These are phyloP conservation scores for Dissostichus mawsoni DNA, from an alignment of 2,113 vertebrate species.

Conservation along the genomic window DNA sequence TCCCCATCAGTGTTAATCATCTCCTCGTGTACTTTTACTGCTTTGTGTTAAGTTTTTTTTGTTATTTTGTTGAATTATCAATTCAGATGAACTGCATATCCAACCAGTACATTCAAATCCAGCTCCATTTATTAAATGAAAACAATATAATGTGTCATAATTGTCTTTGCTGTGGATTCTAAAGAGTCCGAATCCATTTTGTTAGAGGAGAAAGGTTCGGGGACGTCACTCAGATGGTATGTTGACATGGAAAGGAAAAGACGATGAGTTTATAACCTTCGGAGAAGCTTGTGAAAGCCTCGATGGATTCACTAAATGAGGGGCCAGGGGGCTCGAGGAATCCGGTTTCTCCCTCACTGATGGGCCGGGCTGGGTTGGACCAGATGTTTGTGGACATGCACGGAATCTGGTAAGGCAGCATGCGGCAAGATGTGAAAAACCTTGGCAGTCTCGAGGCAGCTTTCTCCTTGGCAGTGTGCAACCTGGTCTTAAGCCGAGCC, in stretches of 20 bases:
- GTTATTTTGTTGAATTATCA: constrained; percentile 21
- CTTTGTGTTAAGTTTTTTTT: constrained; percentile 16
- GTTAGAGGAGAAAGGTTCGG: not conserved
- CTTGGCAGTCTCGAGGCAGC: constrained; percentile 58
- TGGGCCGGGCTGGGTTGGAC: constrained; percentile 61
- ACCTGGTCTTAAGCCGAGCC: constrained; percentile 14
- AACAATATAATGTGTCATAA: not conserved
- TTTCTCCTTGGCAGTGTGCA: constrained; percentile 63
- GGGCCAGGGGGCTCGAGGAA: constrained; percentile 48
- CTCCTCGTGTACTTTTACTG: constrained; percentile 16
- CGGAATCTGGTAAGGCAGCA: constrained; percentile 50
- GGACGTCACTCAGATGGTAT: constrained; percentile 22
- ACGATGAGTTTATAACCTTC: constrained; percentile 21
- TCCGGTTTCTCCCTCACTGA: constrained; percentile 55
- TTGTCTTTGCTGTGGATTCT: constrained; percentile 13
- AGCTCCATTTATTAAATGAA: constrained; percentile 9
- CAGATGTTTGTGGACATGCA: constrained; percentile 77
- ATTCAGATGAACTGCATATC: constrained; percentile 14
- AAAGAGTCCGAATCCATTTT: not conserved
- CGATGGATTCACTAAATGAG: constrained; percentile 37
- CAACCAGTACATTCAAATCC: not conserved
- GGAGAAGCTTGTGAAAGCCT: constrained; percentile 28
- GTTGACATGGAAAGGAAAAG: constrained; percentile 25
- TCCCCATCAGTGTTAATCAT: constrained; percentile 23
- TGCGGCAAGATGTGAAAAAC: constrained; percentile 68